A percentile compares a stretch with the other conserved stretches of the same genome.
Evolutionary conservation across 2,888 invertebrate species (phyloP).

Genomic region (Anagyrus pseudococci): DNA sequence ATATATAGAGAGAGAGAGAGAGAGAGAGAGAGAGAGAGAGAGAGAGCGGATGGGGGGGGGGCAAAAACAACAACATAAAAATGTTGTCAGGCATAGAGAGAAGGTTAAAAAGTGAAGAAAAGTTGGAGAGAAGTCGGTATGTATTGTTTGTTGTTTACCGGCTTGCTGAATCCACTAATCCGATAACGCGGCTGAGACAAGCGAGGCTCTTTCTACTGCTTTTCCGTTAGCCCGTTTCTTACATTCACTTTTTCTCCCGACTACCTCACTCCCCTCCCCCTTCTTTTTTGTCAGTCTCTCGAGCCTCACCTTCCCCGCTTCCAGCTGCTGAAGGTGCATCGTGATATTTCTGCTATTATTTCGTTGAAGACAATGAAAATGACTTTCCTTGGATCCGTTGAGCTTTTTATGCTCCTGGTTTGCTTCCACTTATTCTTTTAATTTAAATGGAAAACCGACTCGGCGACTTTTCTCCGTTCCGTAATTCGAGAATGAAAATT

Average conservation of each 20-base stretch:
- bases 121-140: conserved; percentile 7
- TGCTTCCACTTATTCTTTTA: neutral
- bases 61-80: neutral
- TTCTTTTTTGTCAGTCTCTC: neutral
- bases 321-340: too few species aligned
- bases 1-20: too few species aligned
- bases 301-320: neutral
- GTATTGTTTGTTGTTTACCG: conserved; percentile 26
- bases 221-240: neutral
- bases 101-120: neutral
- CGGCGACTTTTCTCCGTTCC: neutral
- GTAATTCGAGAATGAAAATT: neutral
- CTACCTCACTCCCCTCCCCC: neutral
- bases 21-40: neutral
- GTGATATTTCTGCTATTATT: neutral
- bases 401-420: neutral
- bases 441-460: too few species aligned
- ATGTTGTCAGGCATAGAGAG: neutral
- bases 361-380: conserved; percentile 7
- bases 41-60: neutral
- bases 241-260: neutral
- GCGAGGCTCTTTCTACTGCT: neutral
- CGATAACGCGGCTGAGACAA: conserved; percentile 14
- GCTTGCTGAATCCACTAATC: conserved; percentile 27
- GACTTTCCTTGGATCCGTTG: neutral